phyloP scores from a whole-genome alignment of 2,888 invertebrate species.

The Andrena camellia region DNA sequence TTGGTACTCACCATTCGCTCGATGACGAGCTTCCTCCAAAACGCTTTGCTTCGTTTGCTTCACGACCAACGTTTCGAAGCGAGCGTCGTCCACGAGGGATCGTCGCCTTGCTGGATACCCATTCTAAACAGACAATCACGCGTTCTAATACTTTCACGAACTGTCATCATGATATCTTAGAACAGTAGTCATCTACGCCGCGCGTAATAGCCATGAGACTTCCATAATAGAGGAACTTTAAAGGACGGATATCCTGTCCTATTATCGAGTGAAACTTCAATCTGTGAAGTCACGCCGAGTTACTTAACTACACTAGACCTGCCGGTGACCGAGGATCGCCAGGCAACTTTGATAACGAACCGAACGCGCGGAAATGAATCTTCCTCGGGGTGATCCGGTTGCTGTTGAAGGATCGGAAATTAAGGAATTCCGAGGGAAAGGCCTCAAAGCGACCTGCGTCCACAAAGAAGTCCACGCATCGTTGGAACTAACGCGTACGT shows the following conservation, averaged over 20 bases:
- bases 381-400: conserved; percentile 41
- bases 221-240: conserved; percentile 1
- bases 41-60: conserved; percentile 97
- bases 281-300: conserved; percentile 23
- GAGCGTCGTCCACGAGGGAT: conserved; percentile 98
- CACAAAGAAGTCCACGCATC: conserved; percentile 16
- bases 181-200: not conserved
- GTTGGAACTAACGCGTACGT: not conserved
- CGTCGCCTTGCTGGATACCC: conserved; percentile 98
- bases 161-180: not conserved
- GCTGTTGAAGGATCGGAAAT: conserved; percentile 75
- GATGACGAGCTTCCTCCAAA: conserved; percentile 94
- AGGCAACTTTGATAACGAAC: conserved; percentile 44
- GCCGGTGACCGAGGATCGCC: not conserved
- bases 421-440: conserved; percentile 47
- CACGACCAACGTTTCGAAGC: conserved; percentile 98
- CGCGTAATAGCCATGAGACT: not conserved
- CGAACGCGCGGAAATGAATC: conserved; percentile 71
- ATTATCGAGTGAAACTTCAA: conserved; percentile 7
- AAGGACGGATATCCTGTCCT: conserved; percentile 48
- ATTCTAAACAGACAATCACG: conserved; percentile 87
- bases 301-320: not conserved
- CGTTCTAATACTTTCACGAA: not conserved
- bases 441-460: conserved; percentile 2
- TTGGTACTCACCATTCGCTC: conserved; percentile 91